A percentile compares a stretch with the other conserved stretches of the same genome.
Conservation (phyloP, 2,888 invertebrate species). For the Tanypteryx hageni region DNA sequence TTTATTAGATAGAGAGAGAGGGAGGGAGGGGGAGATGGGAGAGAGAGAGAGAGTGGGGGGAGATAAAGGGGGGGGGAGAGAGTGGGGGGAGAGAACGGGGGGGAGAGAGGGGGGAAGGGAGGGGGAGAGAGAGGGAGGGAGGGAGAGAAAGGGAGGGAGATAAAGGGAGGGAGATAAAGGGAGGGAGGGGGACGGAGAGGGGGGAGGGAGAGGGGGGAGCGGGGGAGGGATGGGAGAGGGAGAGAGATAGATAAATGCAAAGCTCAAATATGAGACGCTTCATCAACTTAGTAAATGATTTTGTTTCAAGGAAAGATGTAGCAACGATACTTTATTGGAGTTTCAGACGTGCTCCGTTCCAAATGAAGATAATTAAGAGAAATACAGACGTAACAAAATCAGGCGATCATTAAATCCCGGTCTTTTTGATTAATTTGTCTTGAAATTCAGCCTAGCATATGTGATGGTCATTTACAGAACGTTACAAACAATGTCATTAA, state of each 20-base stretch:
- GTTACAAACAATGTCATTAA: not conserved
- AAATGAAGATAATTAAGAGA: constrained; percentile 28
- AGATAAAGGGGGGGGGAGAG: no score
- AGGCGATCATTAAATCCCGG: not conserved
- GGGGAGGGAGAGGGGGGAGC: no score
- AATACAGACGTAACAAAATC: constrained; percentile 12
- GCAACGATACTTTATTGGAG: constrained; percentile 18
- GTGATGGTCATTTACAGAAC: not conserved
- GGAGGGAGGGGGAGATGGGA: no score
- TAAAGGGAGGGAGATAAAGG: no score
- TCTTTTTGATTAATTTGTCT: not conserved
- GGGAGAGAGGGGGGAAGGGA: no score
- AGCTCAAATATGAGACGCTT: not conserved
- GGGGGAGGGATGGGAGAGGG: no score
- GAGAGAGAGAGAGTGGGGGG: no score
- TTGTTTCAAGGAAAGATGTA: not conserved
- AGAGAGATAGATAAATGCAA: not conserved
- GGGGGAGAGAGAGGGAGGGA: no score
- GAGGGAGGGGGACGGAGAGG: no score
- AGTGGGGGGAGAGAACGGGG: no score
- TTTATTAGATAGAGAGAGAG: no score
- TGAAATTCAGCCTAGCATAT: not conserved
- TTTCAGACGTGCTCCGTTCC: not conserved
- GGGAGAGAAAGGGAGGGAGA: no score
- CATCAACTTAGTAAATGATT: constrained; percentile 11